Evolutionary conservation across 1,140 invertebrate genomes (phyloP).

Genomic region (Drosophila leontia): DNA sequence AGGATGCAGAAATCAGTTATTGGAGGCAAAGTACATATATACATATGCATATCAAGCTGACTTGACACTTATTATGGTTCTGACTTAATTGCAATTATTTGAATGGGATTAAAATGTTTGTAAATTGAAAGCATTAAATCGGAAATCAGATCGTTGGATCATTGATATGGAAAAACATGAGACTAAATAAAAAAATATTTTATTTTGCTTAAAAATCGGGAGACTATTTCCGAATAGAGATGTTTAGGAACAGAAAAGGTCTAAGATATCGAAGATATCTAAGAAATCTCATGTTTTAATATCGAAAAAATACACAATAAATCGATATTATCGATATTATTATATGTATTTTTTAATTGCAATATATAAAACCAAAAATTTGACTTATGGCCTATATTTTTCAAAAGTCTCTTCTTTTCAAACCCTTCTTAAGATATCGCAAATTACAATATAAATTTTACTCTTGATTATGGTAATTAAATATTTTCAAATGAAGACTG

Average conservation of each 20-base stretch:
- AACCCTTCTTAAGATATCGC: not conserved
- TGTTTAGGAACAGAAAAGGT: no score
- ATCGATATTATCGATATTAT: no score
- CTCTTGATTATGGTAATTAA: not conserved
- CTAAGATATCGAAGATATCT: no score
- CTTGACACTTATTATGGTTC: constrained; percentile 13
- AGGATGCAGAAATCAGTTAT: constrained; percentile 35
- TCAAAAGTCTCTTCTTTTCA: not conserved
- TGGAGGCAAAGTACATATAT: constrained; percentile 16
- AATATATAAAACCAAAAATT: no score
- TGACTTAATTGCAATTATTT: constrained; percentile 16
- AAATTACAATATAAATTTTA: not conserved
- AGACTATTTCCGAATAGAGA: no score
- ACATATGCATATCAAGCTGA: constrained; percentile 1
- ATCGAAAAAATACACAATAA: no score
- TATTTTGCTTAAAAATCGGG: not conserved
- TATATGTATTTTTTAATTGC: no score
- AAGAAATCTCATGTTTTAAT: no score
- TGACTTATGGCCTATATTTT: no score
- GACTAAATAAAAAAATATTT: not conserved
- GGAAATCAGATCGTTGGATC: not conserved
- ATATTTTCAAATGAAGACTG: not conserved
- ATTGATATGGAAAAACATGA: not conserved
- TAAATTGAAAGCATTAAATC: not conserved
- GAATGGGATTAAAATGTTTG: not conserved